A percentile compares a stretch with the other conserved stretches of the same genome.
phyloP scores from a whole-genome alignment of 2,888 invertebrate species.

The Clusia tigrina region DNA sequence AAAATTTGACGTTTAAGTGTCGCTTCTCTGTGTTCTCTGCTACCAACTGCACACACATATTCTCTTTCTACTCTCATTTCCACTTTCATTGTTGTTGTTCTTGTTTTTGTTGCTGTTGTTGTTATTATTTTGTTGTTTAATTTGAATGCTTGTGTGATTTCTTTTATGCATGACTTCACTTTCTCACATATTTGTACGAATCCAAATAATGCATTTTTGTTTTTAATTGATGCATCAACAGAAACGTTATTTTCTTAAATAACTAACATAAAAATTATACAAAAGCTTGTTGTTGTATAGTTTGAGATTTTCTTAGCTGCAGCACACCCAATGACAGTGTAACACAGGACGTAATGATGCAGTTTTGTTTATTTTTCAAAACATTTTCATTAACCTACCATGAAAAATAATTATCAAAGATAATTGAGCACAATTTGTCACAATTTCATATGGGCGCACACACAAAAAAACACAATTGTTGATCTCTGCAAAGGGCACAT shows the following conservation, averaged over 20 bases:
- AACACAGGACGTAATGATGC: slow-evolving; percentile 4
- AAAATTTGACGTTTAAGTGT: too few relatives aligned
- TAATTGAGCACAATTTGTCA: too few relatives aligned
- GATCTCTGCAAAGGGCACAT: too few relatives aligned
- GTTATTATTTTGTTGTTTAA: neutral
- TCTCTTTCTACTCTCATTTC: neutral
- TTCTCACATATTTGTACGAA: slow-evolving; percentile 42
- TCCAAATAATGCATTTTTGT: slow-evolving; percentile 7
- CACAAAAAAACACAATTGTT: too few relatives aligned
- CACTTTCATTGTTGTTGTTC: neutral
- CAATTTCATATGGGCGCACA: too few relatives aligned
- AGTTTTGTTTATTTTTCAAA: slow-evolving; percentile 4
- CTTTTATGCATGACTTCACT: slow-evolving; percentile 46
- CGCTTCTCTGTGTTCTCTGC: too few relatives aligned
- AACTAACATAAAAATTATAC: slow-evolving; percentile 2
- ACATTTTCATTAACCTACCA: neutral
- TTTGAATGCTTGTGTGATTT: neutral
- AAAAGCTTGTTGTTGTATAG: neutral
- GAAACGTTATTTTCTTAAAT: neutral
- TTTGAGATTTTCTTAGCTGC: neutral
- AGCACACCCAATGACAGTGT: slow-evolving; percentile 1
- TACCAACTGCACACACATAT: too few relatives aligned
- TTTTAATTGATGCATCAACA: neutral
- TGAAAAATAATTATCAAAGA: too few relatives aligned
- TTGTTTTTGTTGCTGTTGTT: neutral